Percentiles rank a stretch among this genome's conserved stretches.
These are phyloP conservation scores for Ceraclea dissimilis DNA, from an alignment of 2,888 invertebrate species.

Conservation along the genomic window DNA sequence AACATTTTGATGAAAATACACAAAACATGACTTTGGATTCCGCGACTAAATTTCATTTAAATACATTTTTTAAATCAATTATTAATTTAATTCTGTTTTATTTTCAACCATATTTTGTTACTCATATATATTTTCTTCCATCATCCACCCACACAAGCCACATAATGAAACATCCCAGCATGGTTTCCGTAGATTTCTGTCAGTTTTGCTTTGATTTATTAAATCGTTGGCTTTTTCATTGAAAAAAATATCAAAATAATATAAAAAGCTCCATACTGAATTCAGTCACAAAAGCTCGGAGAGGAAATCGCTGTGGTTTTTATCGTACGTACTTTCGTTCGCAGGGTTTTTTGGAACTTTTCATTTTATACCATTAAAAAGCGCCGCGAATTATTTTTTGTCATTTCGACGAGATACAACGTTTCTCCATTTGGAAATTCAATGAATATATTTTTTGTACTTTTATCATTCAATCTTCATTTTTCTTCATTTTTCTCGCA, in stretches of 20 bases:
- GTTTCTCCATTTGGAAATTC: no score
- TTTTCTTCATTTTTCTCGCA: no score
- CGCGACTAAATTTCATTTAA: no score
- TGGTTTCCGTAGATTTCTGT: slow-evolving; percentile 10
- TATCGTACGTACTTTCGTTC: background rate
- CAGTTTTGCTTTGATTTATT: slow-evolving; percentile 20
- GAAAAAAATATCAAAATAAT: background rate
- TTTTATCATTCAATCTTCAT: no score
- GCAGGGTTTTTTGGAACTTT: background rate
- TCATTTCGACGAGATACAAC: no score
- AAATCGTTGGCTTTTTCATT: slow-evolving; percentile 10
- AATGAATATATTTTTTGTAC: no score
- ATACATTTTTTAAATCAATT: no score
- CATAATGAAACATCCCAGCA: slow-evolving; percentile 10
- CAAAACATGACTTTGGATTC: no score
- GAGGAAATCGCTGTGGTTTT: background rate
- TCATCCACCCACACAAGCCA: background rate
- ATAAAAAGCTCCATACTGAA: background rate
- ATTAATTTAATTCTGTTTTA: no score
- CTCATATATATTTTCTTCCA: background rate
- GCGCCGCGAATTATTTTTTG: no score
- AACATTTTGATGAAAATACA: no score
- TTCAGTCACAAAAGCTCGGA: slow-evolving; percentile 7
- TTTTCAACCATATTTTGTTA: background rate
- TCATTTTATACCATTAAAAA: background rate